Base-by-base conservation (phyloP, 2,797 vertebrate species). In the Epinephelus awoara region DNA sequence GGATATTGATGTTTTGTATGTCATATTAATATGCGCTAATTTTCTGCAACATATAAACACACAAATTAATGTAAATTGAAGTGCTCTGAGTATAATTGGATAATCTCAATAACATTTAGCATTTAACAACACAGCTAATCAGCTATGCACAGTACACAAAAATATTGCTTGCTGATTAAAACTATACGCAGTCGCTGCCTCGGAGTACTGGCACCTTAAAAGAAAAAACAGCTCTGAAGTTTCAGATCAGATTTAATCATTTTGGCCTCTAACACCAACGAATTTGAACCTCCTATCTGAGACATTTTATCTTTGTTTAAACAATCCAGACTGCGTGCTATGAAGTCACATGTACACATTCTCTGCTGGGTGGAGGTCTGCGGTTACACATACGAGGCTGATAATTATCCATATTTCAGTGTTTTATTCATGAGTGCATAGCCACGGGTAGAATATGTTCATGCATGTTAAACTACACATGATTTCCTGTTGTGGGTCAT, bases 341-440 rank as follows among this genome's bases (percentile, higher is more conserved):
- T 27, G 11, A 27, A 50, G 47, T 50, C 52, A 18, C 5, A 12
- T 61, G 47, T 25, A 25, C 27, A 79, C 12, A 49, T 47, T 67
- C 70, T 62, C 75, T 47, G 29, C 72, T 29, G 56, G 38, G 21
- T n/a, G 25, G 17, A 72, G 5, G 49, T 59, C 15, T 15, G 17
- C n/a, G 2, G 21, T 72, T 78, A 58, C 80, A 67, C 47, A 50
- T 25, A 81, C 18, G 19, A 46, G 71, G 46, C 72, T 65, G 62
- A 44, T 70, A 76, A 83, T 75, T 67, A 76, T 72, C 72, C 44
- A 8, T 55, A 46, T 79, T 72, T 42, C 63, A 49, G 64, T 82
- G 63, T 80, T 88, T 83, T 80, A 84, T 85, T 83, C 78, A 83
- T 85, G 67, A 75, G 56, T 57, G 65, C 50, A 51, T 59, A 46